Conservation (phyloP, 2,113 vertebrate species). For the Pardalotus punctatus region DNA sequence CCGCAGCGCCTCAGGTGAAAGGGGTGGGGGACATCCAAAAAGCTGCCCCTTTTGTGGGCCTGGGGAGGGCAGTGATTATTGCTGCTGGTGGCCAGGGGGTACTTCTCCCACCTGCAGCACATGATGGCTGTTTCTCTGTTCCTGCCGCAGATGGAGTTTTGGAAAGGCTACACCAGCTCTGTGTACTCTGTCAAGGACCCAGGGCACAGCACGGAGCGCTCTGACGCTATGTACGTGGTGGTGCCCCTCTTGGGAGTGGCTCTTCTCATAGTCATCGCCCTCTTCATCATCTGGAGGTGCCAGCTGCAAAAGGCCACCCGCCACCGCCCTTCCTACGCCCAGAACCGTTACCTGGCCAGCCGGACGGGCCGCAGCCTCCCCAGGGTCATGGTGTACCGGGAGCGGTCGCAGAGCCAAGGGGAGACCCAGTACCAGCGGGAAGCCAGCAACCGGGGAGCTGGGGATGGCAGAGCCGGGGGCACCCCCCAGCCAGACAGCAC, state of each 20-base stretch:
- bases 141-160: constrained; percentile 84
- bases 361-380: constrained; percentile 82
- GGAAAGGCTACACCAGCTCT: constrained; percentile 79
- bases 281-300: constrained; percentile 92
- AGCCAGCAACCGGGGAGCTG: background rate
- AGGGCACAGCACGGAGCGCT: constrained; percentile 67
- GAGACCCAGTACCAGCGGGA: constrained; percentile 61
- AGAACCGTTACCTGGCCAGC: constrained; percentile 84
- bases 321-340: constrained; percentile 83
- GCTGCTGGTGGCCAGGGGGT: background rate
- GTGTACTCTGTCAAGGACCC: constrained; percentile 82
- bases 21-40: background rate
- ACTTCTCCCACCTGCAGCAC: background rate
- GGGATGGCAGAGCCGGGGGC: constrained; percentile 34
- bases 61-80: background rate
- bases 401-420: constrained; percentile 72
- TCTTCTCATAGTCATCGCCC: constrained; percentile 85
- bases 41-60: background rate
- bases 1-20: fast-evolving
- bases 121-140: background rate
- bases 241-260: constrained; percentile 86
- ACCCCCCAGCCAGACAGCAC: constrained; percentile 60
- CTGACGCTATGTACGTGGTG: constrained; percentile 85
- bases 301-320: constrained; percentile 88
- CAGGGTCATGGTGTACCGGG: constrained; percentile 84